phyloP scores from a whole-genome alignment of 2,797 vertebrate species.

The Tangara arthus region DNA sequence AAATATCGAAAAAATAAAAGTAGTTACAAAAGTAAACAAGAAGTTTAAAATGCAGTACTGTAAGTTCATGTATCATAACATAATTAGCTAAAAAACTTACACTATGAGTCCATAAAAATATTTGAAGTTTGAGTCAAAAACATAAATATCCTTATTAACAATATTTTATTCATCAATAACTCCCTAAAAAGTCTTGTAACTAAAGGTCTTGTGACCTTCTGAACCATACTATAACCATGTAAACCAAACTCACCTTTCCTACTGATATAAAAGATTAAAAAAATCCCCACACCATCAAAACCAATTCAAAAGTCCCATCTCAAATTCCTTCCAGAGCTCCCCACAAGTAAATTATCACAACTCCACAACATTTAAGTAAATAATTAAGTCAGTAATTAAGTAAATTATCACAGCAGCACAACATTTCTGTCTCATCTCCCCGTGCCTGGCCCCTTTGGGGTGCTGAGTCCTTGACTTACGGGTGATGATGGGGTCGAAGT shows the following conservation, averaged over 20 bases:
- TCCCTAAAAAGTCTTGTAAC: not conserved
- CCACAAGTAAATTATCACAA: not conserved
- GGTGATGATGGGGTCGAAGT: slow-evolving; percentile 92
- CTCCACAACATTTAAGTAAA: not conserved
- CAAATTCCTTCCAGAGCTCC: not conserved
- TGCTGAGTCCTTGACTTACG: slow-evolving; percentile 77
- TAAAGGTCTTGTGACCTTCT: not conserved
- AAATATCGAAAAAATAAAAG: not conserved
- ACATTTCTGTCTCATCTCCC: not conserved
- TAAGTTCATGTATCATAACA: not conserved
- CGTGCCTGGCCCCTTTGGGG: not conserved
- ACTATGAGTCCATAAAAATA: not conserved
- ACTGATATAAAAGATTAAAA: not conserved
- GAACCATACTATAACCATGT: not conserved
- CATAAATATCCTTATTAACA: not conserved
- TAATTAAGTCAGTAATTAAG: not conserved
- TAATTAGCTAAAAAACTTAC: not conserved
- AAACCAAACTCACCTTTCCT: not conserved
- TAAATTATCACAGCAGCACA: not conserved
- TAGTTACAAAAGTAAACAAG: not conserved
- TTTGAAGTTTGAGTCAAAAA: not conserved
- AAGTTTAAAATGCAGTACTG: not conserved
- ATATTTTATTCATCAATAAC: not conserved
- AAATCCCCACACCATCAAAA: not conserved
- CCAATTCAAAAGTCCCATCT: not conserved